Percentiles rank a stretch among this genome's conserved stretches.
Conservation (phyloP, 1,140 invertebrate species). For the Leptopilina clavipes region DNA sequence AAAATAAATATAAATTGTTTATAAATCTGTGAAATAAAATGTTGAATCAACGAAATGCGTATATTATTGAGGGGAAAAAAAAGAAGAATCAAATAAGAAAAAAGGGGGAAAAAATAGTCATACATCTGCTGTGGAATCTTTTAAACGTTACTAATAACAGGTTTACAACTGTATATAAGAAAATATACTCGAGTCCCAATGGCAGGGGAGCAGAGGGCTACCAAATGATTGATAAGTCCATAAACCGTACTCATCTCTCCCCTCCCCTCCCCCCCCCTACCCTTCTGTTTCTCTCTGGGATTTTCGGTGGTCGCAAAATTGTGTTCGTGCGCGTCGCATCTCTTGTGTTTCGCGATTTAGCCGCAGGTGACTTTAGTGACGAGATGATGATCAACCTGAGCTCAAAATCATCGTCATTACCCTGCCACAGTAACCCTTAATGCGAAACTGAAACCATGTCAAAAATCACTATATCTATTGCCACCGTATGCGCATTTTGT, state of each 20-base stretch:
- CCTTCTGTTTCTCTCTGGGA: constrained; percentile 44
- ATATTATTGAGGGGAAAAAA: no score
- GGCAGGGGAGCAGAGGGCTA: constrained; percentile 58
- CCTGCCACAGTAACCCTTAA: constrained; percentile 70
- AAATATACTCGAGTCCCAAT: constrained; percentile 45
- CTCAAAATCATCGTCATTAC: constrained; percentile 74
- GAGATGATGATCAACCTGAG: constrained; percentile 73
- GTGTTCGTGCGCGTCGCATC: constrained; percentile 50
- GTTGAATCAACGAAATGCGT: no score
- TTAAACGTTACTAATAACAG: no score
- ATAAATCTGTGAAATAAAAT: no score
- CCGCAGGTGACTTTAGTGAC: constrained; percentile 73
- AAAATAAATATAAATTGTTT: no score
- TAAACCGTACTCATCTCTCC: constrained; percentile 60
- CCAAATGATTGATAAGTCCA: constrained; percentile 76
- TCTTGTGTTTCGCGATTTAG: constrained; percentile 55
- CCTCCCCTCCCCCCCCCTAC: no score
- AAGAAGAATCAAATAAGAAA: no score
- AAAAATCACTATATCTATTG: constrained; percentile 70
- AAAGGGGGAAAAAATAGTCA: no score
- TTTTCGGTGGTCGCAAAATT: constrained; percentile 54
- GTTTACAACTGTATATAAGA: neutral
- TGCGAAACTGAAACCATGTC: constrained; percentile 52
- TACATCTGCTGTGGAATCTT: no score
- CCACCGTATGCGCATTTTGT: constrained; percentile 3